Evolutionary conservation across 2,888 invertebrate genomes (phyloP), one percentile per base, ranked within the genome.

Genomic region (Mesopsocus fuscifrons): DNA sequence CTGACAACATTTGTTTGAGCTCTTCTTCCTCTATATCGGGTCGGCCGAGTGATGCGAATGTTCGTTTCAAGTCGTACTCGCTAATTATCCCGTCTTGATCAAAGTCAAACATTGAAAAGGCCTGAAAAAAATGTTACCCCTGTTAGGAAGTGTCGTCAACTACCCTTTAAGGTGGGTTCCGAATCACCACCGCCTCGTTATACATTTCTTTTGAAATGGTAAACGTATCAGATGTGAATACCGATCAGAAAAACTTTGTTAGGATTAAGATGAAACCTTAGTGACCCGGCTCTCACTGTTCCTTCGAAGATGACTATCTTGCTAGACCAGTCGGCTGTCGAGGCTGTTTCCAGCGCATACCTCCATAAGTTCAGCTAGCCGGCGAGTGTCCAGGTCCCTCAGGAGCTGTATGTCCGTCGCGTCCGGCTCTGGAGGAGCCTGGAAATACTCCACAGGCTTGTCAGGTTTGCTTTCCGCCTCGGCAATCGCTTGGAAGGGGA

Each of bases 81-180:
- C 73, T 72, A 47, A 77, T 73, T 51, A 69, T 64, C 0, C 77
- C 77, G 52, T 76, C 74, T 18, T 71, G 68, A 49, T 77, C 68
- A 54, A 74, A 58, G 51, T 77, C 76, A 48, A 76, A 73, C 3
- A 77, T 61, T 34, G 70, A 59, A 53, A 77, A 77, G 2, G 71
- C 72, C 74, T 74, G 54, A 31, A 54, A 51, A 48, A 43, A 46
- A 33, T 30, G 21, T 42, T 30, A n/a, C 9, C 9, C 9, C 9
- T 30, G 30, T 30, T 30, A 11, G 30, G 30, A 9, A 30, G 30
- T n/a, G n/a, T n/a, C n/a, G n/a, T n/a, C n/a, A n/a, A n/a, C n/a
- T n/a, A n/a, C n/a, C n/a, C n/a, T n/a, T n/a, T n/a, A n/a, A n/a
- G n/a, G n/a, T n/a, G n/a, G n/a, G n/a, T n/a, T n/a, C n/a, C n/a